A percentile compares a stretch with the other conserved stretches of the same genome.
phyloP scores from a whole-genome alignment of 2,113 vertebrate species.

The Calyptommatus sinebrachiatus region DNA sequence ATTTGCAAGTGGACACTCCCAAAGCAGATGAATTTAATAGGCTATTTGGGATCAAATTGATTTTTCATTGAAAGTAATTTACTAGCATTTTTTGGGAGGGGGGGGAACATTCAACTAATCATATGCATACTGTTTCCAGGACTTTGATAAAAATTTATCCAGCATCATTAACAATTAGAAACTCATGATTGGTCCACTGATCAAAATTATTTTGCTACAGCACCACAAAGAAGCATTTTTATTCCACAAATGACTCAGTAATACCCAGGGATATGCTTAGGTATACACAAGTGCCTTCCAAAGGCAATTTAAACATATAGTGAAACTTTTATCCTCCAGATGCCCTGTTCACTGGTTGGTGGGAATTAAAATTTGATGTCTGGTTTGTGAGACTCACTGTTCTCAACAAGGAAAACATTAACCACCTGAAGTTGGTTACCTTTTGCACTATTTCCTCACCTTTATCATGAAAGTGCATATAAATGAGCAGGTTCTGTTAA shows the following conservation, averaged over 20 bases:
- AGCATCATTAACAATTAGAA: constrained; percentile 11
- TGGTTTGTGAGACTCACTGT: no score
- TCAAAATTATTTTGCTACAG: constrained; percentile 12
- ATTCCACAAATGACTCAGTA: neutral
- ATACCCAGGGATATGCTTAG: neutral
- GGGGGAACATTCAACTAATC: neutral
- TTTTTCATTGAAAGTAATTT: constrained; percentile 17
- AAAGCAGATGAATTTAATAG: constrained; percentile 11
- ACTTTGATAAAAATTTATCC: constrained; percentile 4
- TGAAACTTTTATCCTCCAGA: no score
- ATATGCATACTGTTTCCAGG: neutral
- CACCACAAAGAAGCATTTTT: constrained; percentile 2
- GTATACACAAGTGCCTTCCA: neutral
- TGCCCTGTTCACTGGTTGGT: no score
- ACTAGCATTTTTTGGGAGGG: neutral
- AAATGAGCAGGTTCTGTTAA: no score
- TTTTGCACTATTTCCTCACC: neutral
- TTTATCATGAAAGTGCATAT: neutral
- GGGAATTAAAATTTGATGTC: no score
- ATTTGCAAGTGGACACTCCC: neutral
- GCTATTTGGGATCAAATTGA: constrained; percentile 15
- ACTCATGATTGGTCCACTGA: neutral
- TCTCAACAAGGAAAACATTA: neutral
- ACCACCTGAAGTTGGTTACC: neutral
- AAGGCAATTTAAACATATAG: no score